Base-by-base conservation (phyloP, 2,113 vertebrate species). In the Oreochromis niloticus region DNA sequence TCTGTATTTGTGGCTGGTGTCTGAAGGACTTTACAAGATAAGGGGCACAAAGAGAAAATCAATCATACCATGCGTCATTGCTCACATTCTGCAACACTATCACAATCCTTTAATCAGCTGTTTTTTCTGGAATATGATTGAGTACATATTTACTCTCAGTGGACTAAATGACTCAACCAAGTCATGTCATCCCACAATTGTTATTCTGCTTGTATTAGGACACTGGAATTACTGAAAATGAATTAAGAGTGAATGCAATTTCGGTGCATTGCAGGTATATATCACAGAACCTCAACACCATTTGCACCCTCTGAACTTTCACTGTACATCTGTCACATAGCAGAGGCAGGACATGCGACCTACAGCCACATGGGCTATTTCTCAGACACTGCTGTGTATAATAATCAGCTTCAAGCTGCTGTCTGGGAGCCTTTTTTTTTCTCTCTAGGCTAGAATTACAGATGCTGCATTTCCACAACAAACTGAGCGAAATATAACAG, bases 271-370 rank as follows among this genome's bases (percentile, higher is more conserved):
- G 56, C 32, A 39, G 52, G 39, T 89, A 16, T 17, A 43, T 43
- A 54, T 87, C 46, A 5, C 59, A 10, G 80, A 48, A 88, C 68
- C 73, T 22, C 9, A 6, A 22, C 27, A 79, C 73, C 84, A 88
- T 87, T 41, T 82, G 50, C 39, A 36, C 34, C 73, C 85, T 88
- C 75, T 85, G 87, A 93, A 87, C 82, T 83, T 59, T 52, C 39
- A 13, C 48, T 59, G 30, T 55, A 41, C 13, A 59, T 87, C 16
- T 14, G 55, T 84, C 52, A 75, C 89, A 94, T 93, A 91, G 46
- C 94, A 86, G 36, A 87, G 88, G n/a, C 56, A 11, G 79, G 56
- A 63, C 92, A 93, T 91, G 85, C 92, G 90, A 93, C 81, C 85
- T 56, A 4, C 80, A 87, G 80, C 86, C 59, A 55, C 84, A 85